Conservation (phyloP, 2,888 invertebrate genomes). For the Holacanthella duospinosa region DNA sequence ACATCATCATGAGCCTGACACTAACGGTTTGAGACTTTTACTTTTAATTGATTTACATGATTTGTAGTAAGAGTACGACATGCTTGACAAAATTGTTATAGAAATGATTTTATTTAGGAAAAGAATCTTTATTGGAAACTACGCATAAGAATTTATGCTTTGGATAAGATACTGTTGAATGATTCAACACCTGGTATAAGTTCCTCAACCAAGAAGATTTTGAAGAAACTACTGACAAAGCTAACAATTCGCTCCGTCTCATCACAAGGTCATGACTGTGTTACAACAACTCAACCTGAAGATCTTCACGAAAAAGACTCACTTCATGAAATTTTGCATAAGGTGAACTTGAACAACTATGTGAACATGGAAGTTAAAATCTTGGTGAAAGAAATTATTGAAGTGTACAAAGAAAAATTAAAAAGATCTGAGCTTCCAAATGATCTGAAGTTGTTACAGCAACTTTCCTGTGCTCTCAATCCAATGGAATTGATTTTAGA, state of each 20-base stretch:
- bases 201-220: background rate
- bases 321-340: too few relatives aligned
- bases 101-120: too few relatives aligned
- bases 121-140: background rate
- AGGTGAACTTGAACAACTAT: background rate
- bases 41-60: too few relatives aligned
- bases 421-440: background rate
- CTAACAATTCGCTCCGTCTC: background rate
- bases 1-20: too few relatives aligned
- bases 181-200: background rate
- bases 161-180: background rate
- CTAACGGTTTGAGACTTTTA: too few relatives aligned
- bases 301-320: background rate
- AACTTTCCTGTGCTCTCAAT: background rate
- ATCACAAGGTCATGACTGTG: background rate
- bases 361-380: background rate
- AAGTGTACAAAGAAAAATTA: background rate
- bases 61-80: too few relatives aligned
- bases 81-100: too few relatives aligned
- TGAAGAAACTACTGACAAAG: background rate
- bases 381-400: background rate
- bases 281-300: background rate
- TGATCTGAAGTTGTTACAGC: background rate
- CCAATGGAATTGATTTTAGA: background rate
- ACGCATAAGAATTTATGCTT: background rate